Conservation (phyloP, 2,888 invertebrate species). For the Sepioteuthis lessoniana region DNA sequence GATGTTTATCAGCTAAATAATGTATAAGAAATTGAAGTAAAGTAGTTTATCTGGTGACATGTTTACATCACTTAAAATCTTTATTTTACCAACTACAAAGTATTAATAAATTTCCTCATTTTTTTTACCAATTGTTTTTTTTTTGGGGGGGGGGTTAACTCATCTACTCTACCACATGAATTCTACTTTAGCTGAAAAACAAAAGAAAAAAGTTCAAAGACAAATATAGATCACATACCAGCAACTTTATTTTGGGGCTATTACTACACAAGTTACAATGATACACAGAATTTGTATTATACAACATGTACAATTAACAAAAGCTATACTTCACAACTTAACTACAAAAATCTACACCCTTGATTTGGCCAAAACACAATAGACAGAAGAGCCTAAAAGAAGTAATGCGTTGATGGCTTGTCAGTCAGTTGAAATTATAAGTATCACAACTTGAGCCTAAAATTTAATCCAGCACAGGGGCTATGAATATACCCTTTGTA, state of each 20-base stretch:
- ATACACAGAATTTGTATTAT: constrained; percentile 42
- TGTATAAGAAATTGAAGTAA: too few species aligned
- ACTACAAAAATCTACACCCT: constrained; percentile 48
- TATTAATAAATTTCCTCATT: too few species aligned
- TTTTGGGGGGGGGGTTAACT: too few species aligned
- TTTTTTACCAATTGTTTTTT: too few species aligned
- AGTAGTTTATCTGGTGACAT: too few species aligned
- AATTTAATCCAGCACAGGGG: constrained; percentile 16
- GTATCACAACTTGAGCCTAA: constrained; percentile 36
- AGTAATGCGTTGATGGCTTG: constrained; percentile 34
- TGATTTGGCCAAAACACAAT: constrained; percentile 49
- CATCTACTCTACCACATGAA: too few species aligned
- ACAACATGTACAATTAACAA: constrained; percentile 50
- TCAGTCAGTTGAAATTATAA: background rate
- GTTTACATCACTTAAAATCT: too few species aligned
- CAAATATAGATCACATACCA: constrained; percentile 48
- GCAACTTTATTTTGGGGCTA: constrained; percentile 49
- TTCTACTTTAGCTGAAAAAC: background rate
- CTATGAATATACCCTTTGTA: constrained; percentile 42
- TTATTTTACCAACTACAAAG: too few species aligned
- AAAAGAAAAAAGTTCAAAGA: background rate
- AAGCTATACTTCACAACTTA: constrained; percentile 49
- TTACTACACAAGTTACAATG: constrained; percentile 46
- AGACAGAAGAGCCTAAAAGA: constrained; percentile 42
- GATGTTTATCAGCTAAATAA: too few species aligned